These are phyloP conservation scores for Puma concolor DNA, from an alignment of 2,113 vertebrate genomes.

Conservation along the genomic window DNA sequence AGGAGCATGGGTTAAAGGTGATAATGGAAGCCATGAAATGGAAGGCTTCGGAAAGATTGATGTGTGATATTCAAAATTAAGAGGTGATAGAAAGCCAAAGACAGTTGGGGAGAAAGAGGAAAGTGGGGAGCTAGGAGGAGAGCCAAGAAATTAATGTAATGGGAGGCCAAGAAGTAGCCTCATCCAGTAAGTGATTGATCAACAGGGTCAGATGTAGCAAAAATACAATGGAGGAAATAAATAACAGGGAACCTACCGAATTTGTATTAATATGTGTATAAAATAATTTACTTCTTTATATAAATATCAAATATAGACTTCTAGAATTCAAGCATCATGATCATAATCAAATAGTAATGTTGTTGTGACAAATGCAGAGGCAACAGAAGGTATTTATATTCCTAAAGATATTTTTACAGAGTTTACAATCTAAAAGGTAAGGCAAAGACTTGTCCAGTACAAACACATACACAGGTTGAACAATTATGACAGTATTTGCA, in stretches of 20 bases:
- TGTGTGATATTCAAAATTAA: not conserved
- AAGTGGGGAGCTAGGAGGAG: not conserved
- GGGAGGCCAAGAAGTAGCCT: not conserved
- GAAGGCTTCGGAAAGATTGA: not conserved
- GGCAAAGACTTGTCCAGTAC: not conserved
- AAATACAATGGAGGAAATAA: not conserved
- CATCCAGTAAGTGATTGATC: not conserved
- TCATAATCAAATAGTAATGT: not conserved
- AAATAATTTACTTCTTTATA: not conserved
- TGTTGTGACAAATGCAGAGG: not conserved
- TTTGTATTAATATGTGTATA: not conserved
- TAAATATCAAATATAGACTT: not conserved
- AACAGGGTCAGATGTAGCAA: not conserved
- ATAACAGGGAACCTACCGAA: not conserved
- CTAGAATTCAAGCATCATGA: not conserved
- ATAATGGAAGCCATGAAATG: not conserved
- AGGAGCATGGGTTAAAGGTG: not conserved
- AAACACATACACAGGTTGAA: not conserved
- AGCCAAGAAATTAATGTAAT: not conserved
- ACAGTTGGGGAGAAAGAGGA: not conserved
- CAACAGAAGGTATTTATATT: not conserved
- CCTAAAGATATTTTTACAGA: not conserved
- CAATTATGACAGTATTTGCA: not conserved
- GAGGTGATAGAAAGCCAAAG: not conserved
- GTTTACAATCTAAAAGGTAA: not conserved